Conservation (phyloP, 2,113 vertebrate genomes). For the Lagenorhynchus albirostris region DNA sequence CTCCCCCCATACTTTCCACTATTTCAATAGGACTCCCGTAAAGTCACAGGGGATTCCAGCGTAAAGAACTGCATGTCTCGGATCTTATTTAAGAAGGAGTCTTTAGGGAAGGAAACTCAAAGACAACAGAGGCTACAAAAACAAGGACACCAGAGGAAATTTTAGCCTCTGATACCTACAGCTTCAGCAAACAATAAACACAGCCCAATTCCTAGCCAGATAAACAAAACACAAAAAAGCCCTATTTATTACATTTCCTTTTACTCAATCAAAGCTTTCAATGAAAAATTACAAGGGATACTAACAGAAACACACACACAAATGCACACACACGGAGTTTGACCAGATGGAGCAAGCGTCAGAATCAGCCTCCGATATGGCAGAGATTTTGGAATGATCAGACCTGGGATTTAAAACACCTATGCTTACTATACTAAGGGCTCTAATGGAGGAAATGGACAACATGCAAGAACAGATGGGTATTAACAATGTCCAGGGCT, state of each 20-base stretch:
- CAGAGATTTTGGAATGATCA: not conserved
- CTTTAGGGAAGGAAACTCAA: not conserved
- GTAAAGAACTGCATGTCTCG: not conserved
- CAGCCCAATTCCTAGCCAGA: not conserved
- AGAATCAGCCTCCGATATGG: not conserved
- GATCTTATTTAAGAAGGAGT: not conserved
- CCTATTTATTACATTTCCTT: not conserved
- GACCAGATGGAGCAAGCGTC: not conserved
- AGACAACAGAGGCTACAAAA: not conserved
- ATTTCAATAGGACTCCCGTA: not conserved
- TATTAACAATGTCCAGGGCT: not conserved
- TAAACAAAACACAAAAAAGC: not conserved
- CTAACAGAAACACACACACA: not conserved
- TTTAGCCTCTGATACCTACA: not conserved
- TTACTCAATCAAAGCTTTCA: not conserved
- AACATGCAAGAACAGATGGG: not conserved
- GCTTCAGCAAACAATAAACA: not conserved
- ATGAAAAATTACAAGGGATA: not conserved
- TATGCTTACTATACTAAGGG: not conserved
- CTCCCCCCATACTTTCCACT: not conserved
- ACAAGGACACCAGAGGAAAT: not conserved
- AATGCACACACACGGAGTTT: not conserved
- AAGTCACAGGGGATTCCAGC: not conserved
- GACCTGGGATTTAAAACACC: not conserved
- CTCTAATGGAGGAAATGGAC: not conserved